Evolutionary conservation across 2,797 vertebrate genomes (phyloP).

Genomic region (Spea hammondii): DNA sequence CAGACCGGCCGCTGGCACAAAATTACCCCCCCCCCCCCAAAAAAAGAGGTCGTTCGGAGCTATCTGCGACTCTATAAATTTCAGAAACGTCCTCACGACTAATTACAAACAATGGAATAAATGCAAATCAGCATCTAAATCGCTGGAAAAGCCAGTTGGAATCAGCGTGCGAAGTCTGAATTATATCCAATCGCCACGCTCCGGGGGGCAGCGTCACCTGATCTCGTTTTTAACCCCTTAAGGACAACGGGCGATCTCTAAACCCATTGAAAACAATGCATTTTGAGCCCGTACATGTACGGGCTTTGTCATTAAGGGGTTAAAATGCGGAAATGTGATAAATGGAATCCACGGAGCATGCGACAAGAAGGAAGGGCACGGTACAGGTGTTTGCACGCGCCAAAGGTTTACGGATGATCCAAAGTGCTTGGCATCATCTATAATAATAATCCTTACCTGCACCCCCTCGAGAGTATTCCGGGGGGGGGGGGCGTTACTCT

Average conservation of each 20-base stretch:
- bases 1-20: background rate
- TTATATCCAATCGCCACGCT: conserved; percentile 10
- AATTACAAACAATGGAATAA: conserved; percentile 30
- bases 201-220: background rate
- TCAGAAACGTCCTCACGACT: conserved; percentile 22
- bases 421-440: conserved; percentile 22
- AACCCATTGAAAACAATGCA: too few relatives aligned
- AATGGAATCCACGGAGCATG: conserved; percentile 16
- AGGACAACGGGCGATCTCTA: too few relatives aligned
- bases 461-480: background rate
- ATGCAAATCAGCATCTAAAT: conserved; percentile 34
- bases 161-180: conserved; percentile 7
- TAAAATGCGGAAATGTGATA: conserved; percentile 35
- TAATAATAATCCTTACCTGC: conserved; percentile 28
- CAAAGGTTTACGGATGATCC: conserved; percentile 45
- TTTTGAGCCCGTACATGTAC: too few relatives aligned
- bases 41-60: background rate
- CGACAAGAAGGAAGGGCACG: conserved; percentile 15
- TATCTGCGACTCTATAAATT: conserved; percentile 24
- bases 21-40: background rate
- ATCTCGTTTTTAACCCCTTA: background rate
- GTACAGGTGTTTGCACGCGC: conserved; percentile 45
- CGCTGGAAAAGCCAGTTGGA: conserved; percentile 11
- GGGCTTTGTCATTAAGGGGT: too few relatives aligned
- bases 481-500: too few relatives aligned